These are phyloP conservation scores for Ciconia nigra DNA, from an alignment of 2,797 vertebrate genomes.

Conservation along the genomic window DNA sequence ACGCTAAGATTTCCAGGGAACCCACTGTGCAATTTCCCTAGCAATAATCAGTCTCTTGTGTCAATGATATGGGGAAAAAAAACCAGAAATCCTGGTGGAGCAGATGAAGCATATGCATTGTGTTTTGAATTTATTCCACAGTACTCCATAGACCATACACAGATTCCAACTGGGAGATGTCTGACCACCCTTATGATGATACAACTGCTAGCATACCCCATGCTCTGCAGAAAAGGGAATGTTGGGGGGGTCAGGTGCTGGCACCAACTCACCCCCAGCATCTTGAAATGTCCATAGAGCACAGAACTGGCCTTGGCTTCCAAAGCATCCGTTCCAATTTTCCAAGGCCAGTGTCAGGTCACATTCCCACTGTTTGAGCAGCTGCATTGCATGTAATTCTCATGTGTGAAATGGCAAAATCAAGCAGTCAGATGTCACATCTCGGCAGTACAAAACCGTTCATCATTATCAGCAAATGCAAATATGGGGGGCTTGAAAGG, in stretches of 20 bases:
- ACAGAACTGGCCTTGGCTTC: not conserved
- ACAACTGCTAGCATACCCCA: not conserved
- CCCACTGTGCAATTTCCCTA: not conserved
- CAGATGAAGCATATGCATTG: not conserved
- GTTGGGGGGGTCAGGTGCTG: not conserved
- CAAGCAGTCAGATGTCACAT: not conserved
- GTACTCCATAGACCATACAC: not conserved
- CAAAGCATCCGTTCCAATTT: not conserved
- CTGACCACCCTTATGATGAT: not conserved
- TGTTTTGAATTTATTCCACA: not conserved
- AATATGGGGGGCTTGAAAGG: not conserved
- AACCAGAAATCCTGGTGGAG: not conserved
- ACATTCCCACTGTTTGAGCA: not conserved
- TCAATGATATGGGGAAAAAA: not conserved
- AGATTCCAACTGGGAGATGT: not conserved
- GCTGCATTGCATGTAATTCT: not conserved
- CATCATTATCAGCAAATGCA: conserved; percentile 6
- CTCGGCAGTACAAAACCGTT: not conserved
- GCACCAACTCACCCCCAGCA: not conserved
- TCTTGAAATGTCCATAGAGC: not conserved
- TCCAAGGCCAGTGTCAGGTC: not conserved
- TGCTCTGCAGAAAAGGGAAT: not conserved
- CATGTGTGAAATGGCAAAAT: not conserved
- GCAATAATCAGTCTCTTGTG: not conserved
- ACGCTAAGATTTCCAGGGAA: not conserved